Base-by-base conservation (phyloP, 1,140 invertebrate genomes). In the Battus philenor region DNA sequence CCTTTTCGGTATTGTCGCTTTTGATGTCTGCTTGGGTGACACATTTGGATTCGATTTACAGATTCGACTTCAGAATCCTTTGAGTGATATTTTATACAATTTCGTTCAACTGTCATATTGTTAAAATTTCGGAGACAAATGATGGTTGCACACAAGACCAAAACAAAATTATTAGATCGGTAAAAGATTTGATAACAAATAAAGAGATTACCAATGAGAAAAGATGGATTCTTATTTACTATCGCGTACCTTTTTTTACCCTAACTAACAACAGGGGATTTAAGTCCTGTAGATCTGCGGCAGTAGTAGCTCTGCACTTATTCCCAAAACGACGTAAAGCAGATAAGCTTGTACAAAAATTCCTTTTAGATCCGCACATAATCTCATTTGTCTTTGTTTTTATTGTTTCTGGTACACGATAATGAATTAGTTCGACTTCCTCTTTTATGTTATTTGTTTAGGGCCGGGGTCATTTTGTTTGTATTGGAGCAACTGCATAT, bases 401-500 rank as follows among this genome's bases (percentile, higher is more conserved):
- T 73, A 75, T 77, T 77, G 68, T 76, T 66, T 69, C 53, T 67
- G 50, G 53, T 54, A 44, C 52, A 56, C 56, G 43, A 57, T 74
- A 79, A 81, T 81, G 70, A 84, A 81, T 81, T 73, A 75, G 64
- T 61, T 68, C 46, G 59, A 77, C 62, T 74, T 79, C 57, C 68
- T 68, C 58, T 67, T 65, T 64, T 58, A 61, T 54, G 52, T 69
- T 76, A 69, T n/a, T n/a, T 76, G 78, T 78, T 59, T 71, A 67
- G 68, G 59, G 54, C 59, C 44, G 62, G 62, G 58, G 68, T 72
- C 68, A 73, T 64, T 73, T 49, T 70, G 67, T 79, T 81, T 77
- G 54, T 54, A 73, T 67, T 69, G 57, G 55, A 63, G 50, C 54
- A 61, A 63, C 53, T 71, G 73, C 66, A 75, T 67, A 60, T 58